These are phyloP conservation scores for Lerista edwardsae DNA, from an alignment of 2,797 vertebrate genomes.

Conservation along the genomic window DNA sequence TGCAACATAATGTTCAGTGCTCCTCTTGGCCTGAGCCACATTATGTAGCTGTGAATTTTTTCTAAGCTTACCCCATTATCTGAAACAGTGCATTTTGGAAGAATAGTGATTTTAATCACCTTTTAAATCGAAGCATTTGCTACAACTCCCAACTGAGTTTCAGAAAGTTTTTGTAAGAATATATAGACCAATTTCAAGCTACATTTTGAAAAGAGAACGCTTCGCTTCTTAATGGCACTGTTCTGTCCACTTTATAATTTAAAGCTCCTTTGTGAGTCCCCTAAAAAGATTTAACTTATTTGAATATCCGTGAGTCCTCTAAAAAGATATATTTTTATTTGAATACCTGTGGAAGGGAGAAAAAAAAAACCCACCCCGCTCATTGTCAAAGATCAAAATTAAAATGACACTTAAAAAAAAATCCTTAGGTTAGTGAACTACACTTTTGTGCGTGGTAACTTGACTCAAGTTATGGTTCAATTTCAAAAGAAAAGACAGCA, in stretches of 20 bases:
- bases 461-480: conserved; percentile 55
- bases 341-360: conserved; percentile 32
- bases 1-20: background rate
- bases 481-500: conserved; percentile 57
- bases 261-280: conserved; percentile 11
- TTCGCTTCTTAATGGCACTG: conserved; percentile 16
- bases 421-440: conserved; percentile 27
- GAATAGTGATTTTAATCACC: background rate
- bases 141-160: background rate
- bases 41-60: background rate
- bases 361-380: background rate
- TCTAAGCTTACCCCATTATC: background rate
- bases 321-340: conserved; percentile 55
- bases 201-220: conserved; percentile 46
- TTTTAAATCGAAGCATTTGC: background rate
- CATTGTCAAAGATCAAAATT: conserved; percentile 62
- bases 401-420: conserved; percentile 54
- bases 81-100: background rate
- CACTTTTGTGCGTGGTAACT: conserved; percentile 25
- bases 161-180: background rate
- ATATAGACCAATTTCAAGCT: conserved; percentile 25
- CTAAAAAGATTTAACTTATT: conserved; percentile 51
- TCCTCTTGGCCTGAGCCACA: background rate
- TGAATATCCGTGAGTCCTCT: conserved; percentile 44
- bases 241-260: conserved; percentile 21